Conservation (phyloP, 2,888 invertebrate species). For the Eupelmus urozonus region DNA sequence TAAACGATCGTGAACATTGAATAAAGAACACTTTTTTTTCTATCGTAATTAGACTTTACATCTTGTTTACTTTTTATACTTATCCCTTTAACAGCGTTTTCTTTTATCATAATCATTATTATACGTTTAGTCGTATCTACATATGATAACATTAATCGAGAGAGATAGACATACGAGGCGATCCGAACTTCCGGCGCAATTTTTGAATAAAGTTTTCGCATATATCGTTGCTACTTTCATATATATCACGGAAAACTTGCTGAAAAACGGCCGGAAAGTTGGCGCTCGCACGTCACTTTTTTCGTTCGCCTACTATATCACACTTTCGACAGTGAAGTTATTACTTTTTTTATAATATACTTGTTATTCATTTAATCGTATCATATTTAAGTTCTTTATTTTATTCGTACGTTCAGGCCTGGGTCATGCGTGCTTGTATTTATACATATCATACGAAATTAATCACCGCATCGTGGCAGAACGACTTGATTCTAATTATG, state of each 20-base stretch:
- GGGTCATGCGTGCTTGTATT: conserved; percentile 15
- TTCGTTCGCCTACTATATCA: conserved; percentile 40
- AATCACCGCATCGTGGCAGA: conserved; percentile 13
- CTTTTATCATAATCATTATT: not conserved
- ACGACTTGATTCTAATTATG: conserved; percentile 16
- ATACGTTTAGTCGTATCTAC: conserved; percentile 18
- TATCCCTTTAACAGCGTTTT: conserved; percentile 8
- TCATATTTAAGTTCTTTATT: conserved; percentile 5
- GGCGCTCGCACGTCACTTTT: not conserved
- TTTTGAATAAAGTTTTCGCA: not conserved
- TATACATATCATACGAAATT: conserved; percentile 2
- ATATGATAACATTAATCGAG: conserved; percentile 41
- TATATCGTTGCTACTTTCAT: conserved; percentile 11
- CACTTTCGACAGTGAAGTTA: conserved; percentile 52
- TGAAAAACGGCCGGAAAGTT: conserved; percentile 13
- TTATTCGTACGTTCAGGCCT: conserved; percentile 50
- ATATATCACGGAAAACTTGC: not conserved
- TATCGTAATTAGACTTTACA: conserved; percentile 44
- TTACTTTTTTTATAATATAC: conserved; percentile 6
- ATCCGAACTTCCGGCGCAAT: not conserved
- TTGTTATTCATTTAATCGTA: conserved; percentile 7
- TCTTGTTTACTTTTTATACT: conserved; percentile 38
- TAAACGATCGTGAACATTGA: conserved; percentile 42
- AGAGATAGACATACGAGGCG: conserved; percentile 16
- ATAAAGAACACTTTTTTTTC: conserved; percentile 48